A percentile compares a stretch with the other conserved stretches of the same genome.
These are phyloP conservation scores for Drosophila nr. fundita DNA, from an alignment of 2,888 invertebrate genomes.

Conservation along the genomic window DNA sequence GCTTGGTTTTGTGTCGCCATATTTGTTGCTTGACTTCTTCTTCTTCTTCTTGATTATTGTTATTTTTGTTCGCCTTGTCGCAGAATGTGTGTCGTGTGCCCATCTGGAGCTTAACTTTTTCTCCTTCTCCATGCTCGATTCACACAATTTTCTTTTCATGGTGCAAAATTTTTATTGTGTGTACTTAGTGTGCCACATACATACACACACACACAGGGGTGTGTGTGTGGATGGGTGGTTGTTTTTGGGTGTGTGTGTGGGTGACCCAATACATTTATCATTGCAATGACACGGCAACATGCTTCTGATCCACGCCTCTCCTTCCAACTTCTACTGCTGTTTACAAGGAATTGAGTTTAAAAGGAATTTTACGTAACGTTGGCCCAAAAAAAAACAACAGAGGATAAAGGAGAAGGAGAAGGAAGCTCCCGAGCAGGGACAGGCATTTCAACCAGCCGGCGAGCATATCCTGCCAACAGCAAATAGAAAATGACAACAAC, in stretches of 20 bases:
- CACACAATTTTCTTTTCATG: slow-evolving; percentile 69
- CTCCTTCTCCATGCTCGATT: slow-evolving; percentile 35
- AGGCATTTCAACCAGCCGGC: slow-evolving; percentile 37
- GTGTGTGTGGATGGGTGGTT: slow-evolving; percentile 9
- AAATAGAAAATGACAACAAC: slow-evolving; percentile 54
- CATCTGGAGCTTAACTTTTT: background rate
- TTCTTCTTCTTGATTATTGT: slow-evolving; percentile 5
- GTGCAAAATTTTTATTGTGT: slow-evolving; percentile 46
- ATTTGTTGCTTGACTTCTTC: slow-evolving; percentile 14
- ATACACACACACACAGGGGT: background rate
- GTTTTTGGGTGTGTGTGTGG: slow-evolving; percentile 12
- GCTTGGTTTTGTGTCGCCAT: slow-evolving; percentile 44
- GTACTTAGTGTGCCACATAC: slow-evolving; percentile 38
- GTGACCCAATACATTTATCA: slow-evolving; percentile 76
- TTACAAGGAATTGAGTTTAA: slow-evolving; percentile 44
- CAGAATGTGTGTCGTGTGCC: slow-evolving; percentile 24
- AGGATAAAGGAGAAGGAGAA: background rate
- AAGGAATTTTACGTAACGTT: slow-evolving; percentile 64
- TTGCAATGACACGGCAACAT: slow-evolving; percentile 75
- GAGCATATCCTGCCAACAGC: slow-evolving; percentile 58
- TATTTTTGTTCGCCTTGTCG: slow-evolving; percentile 9
- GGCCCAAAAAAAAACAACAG: slow-evolving; percentile 1
- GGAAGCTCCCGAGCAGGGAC: slow-evolving; percentile 17
- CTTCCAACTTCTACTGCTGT: slow-evolving; percentile 2
- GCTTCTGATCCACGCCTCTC: slow-evolving; percentile 39